Percentiles rank a stretch among this genome's conserved stretches.
Evolutionary conservation across 2,113 vertebrate genomes (phyloP).

Genomic region (Progne subis): DNA sequence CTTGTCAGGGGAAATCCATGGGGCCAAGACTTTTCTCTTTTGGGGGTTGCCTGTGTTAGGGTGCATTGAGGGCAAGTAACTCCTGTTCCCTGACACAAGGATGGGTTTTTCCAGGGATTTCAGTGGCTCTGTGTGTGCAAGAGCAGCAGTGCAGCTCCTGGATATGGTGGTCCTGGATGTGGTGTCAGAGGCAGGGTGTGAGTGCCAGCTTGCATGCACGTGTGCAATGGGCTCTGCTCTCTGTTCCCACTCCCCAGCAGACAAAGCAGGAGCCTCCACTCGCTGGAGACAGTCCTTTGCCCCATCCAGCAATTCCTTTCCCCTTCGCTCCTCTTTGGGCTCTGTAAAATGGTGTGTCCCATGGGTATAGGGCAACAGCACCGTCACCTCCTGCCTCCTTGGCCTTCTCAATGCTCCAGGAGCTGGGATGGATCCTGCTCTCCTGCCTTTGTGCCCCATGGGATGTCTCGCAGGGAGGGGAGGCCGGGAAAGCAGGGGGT

Average conservation of each 20-base stretch:
- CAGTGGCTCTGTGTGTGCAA: accelerated
- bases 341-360: not conserved
- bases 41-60: not conserved
- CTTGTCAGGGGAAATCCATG: accelerated
- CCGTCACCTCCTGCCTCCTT: not conserved
- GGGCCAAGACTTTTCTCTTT: not conserved
- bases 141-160: not conserved
- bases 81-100: not conserved
- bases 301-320: not conserved
- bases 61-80: not conserved
- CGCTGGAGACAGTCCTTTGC: not conserved
- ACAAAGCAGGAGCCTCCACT: not conserved
- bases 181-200: accelerated
- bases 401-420: not conserved
- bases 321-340: not conserved
- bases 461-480: accelerated
- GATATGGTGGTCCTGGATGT: not conserved
- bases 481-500: not conserved
- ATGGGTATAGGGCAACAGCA: accelerated
- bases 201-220: not conserved
- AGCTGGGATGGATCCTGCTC: not conserved
- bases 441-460: not conserved
- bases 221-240: not conserved
- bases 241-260: not conserved
- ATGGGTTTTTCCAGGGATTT: not conserved